Evolutionary conservation across 2,888 invertebrate species (phyloP).

Genomic region (Drosophila incognita): DNA sequence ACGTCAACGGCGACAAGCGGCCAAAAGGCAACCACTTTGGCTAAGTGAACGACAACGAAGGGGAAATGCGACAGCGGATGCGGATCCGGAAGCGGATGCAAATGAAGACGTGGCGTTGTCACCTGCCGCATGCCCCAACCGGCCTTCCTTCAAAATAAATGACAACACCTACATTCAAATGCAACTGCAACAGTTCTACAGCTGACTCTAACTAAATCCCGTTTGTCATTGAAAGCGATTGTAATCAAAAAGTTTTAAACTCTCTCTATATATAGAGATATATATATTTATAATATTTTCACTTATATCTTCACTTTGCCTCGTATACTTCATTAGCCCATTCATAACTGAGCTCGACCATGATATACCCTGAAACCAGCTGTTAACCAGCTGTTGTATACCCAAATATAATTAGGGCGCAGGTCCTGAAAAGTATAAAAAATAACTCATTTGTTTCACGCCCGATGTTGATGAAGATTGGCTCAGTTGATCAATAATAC

Average conservation of each 20-base stretch:
- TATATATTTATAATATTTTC: not conserved
- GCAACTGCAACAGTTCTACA: not conserved
- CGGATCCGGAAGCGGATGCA: not conserved
- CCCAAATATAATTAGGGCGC: too few species aligned
- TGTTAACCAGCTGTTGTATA: not conserved
- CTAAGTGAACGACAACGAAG: conserved; percentile 39
- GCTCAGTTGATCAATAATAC: too few species aligned
- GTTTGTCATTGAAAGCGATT: not conserved
- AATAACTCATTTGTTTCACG: too few species aligned
- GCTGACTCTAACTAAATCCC: not conserved
- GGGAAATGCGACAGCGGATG: conserved; percentile 9
- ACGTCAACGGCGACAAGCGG: conserved; percentile 7
- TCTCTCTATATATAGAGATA: not conserved
- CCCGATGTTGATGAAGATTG: too few species aligned
- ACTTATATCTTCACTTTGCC: not conserved
- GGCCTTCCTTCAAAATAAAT: not conserved
- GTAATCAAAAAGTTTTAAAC: not conserved
- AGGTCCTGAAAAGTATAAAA: too few species aligned
- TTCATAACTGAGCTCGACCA: not conserved
- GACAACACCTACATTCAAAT: not conserved
- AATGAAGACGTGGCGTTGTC: conserved; percentile 11
- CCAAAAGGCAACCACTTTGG: conserved; percentile 37
- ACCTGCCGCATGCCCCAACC: conserved; percentile 29
- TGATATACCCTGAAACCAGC: not conserved
- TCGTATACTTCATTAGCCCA: not conserved